A percentile compares a stretch with the other conserved stretches of the same genome.
Evolutionary conservation across 2,797 vertebrate species (phyloP).

Genomic region (Chelon auratus): DNA sequence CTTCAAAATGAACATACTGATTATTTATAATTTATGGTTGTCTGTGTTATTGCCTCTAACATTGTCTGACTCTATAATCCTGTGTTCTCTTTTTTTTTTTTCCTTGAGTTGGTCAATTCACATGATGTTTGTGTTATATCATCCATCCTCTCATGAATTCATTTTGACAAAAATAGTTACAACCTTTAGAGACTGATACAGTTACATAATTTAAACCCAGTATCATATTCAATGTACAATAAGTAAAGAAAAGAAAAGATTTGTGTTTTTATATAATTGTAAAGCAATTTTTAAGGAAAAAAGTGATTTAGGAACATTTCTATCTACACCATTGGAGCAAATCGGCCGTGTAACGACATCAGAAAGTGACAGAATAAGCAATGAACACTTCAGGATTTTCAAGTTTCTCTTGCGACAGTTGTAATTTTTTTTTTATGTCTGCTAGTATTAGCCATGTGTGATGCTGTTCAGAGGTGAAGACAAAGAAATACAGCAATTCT

Average conservation of each 20-base stretch:
- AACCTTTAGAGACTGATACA: not conserved
- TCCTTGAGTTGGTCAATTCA: not conserved
- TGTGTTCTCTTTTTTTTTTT: not conserved
- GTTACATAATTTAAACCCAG: not conserved
- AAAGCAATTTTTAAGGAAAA: no score
- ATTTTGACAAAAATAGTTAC: not conserved
- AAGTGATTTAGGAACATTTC: no score
- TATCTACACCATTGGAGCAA: no score
- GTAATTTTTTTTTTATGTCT: no score
- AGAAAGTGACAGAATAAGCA: no score
- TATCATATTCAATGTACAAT: not conserved
- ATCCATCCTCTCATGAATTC: not conserved
- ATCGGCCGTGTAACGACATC: no score
- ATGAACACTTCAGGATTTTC: no score
- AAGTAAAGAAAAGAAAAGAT: not conserved
- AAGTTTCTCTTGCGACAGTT: no score
- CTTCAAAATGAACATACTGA: constrained; percentile 6
- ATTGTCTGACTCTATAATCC: not conserved
- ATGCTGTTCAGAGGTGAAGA: no score
- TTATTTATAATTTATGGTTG: not conserved
- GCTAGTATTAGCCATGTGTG: no score
- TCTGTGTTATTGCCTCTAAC: not conserved
- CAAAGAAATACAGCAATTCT: no score
- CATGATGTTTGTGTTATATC: not conserved
- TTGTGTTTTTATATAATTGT: no score